Evolutionary conservation across 2,113 vertebrate species (phyloP).

Genomic region (Rhinopithecus roxellana): DNA sequence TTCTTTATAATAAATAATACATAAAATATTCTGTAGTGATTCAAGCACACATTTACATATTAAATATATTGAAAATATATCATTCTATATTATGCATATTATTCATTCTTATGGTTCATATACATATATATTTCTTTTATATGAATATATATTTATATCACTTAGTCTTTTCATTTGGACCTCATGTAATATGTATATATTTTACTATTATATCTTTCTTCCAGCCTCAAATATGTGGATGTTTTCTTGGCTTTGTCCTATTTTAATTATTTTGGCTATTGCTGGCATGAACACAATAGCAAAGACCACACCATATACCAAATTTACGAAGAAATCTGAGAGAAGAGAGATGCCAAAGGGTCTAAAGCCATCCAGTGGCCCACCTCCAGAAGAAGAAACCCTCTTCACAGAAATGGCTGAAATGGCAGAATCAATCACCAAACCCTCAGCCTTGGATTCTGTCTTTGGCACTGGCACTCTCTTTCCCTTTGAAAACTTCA

Average conservation of each 20-base stretch:
- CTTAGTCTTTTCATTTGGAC: background rate
- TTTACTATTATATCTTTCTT: slow-evolving; percentile 34
- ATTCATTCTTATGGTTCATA: background rate
- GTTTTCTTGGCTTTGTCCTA: slow-evolving; percentile 65
- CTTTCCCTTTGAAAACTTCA: slow-evolving; percentile 90
- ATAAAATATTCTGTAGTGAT: slow-evolving; percentile 20
- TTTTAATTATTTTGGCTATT: slow-evolving; percentile 76
- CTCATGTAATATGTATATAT: background rate
- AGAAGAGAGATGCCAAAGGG: slow-evolving; percentile 70
- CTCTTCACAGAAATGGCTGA: slow-evolving; percentile 36
- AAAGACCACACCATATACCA: slow-evolving; percentile 89
- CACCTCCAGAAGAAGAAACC: slow-evolving; percentile 64
- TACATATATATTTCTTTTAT: background rate
- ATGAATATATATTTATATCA: background rate
- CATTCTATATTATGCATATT: background rate
- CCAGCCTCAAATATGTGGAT: slow-evolving; percentile 88
- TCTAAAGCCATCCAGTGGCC: slow-evolving; percentile 60
- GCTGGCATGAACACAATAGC: slow-evolving; percentile 57
- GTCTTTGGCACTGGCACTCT: slow-evolving; percentile 77
- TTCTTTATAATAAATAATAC: background rate
- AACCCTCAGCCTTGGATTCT: slow-evolving; percentile 38
- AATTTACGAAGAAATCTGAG: slow-evolving; percentile 90
- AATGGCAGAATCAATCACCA: background rate
- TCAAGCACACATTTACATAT: background rate
- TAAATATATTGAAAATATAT: background rate